These are phyloP conservation scores for Diplazon laetatorius DNA, from an alignment of 2,888 invertebrate genomes.

Conservation along the genomic window DNA sequence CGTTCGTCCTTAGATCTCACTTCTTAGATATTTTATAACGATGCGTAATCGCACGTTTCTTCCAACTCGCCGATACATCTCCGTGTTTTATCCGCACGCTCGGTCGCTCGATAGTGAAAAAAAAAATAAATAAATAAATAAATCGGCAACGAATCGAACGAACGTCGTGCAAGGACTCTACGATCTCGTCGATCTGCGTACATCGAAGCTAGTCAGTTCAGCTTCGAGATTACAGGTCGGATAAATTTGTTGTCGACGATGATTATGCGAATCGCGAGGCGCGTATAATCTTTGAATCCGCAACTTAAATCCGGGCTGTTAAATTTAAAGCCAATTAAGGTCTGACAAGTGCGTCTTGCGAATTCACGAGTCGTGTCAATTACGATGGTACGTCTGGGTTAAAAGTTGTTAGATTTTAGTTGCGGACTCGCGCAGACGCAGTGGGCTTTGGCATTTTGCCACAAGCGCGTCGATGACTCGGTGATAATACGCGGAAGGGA, in stretches of 20 bases:
- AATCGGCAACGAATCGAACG: not conserved
- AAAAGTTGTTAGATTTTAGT: not conserved
- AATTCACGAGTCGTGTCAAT: not conserved
- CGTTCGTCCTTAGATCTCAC: constrained; percentile 9
- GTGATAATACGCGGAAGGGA: not conserved
- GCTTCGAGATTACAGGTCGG: constrained; percentile 33
- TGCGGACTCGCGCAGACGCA: not conserved
- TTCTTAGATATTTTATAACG: constrained; percentile 36
- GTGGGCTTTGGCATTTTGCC: not conserved
- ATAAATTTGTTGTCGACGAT: constrained; percentile 1
- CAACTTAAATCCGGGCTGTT: constrained; percentile 16
- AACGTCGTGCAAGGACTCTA: constrained; percentile 4
- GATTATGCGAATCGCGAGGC: constrained; percentile 12
- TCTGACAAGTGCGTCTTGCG: not conserved
- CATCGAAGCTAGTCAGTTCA: constrained; percentile 17
- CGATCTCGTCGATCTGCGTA: constrained; percentile 31
- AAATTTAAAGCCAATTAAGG: constrained; percentile 46
- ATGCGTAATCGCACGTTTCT: not conserved
- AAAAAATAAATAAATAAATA: not conserved
- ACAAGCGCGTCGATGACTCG: not conserved
- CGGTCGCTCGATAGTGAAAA: not conserved
- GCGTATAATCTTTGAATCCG: constrained; percentile 18
- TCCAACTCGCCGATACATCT: not conserved
- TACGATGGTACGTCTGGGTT: not conserved
- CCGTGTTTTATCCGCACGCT: not conserved